Percentiles rank a stretch among this genome's conserved stretches.
phyloP scores from a whole-genome alignment of 2,888 invertebrate species.

The Microctonus hyperodae region DNA sequence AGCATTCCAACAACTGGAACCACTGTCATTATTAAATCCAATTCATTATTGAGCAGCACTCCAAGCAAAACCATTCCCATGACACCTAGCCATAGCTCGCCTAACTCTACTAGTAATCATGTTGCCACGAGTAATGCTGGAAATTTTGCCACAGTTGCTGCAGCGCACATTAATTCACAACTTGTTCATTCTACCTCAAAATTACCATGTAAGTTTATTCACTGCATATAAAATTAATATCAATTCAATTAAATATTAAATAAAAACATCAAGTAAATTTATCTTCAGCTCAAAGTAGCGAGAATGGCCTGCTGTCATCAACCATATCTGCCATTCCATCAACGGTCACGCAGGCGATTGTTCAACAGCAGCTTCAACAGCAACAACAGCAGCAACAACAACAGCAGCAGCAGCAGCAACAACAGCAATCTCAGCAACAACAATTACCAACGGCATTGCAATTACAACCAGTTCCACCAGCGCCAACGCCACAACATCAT shows the following conservation, averaged over 20 bases:
- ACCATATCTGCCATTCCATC: constrained; percentile 55
- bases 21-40: constrained; percentile 65
- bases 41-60: constrained; percentile 64
- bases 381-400: constrained; percentile 61
- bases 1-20: constrained; percentile 69
- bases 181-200: constrained; percentile 61
- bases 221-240: too few relatives aligned
- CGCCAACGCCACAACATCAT: constrained; percentile 57
- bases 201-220: constrained; percentile 60
- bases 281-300: constrained; percentile 60
- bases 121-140: constrained; percentile 62
- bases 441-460: constrained; percentile 13
- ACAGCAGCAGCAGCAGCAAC: constrained; percentile 48
- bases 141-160: constrained; percentile 74
- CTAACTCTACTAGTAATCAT: constrained; percentile 61
- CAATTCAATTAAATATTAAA: too few relatives aligned
- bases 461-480: constrained; percentile 58
- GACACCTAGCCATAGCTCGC: constrained; percentile 66
- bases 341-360: constrained; percentile 55
- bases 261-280: neutral
- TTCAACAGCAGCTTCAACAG: constrained; percentile 50
- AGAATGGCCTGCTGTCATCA: constrained; percentile 61
- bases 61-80: constrained; percentile 66
- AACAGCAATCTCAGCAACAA: constrained; percentile 61
- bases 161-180: constrained; percentile 63